A percentile compares a stretch with the other conserved stretches of the same genome.
These are phyloP conservation scores for Stegodyphus dumicola DNA, from an alignment of 1,140 invertebrate species.

Conservation along the genomic window DNA sequence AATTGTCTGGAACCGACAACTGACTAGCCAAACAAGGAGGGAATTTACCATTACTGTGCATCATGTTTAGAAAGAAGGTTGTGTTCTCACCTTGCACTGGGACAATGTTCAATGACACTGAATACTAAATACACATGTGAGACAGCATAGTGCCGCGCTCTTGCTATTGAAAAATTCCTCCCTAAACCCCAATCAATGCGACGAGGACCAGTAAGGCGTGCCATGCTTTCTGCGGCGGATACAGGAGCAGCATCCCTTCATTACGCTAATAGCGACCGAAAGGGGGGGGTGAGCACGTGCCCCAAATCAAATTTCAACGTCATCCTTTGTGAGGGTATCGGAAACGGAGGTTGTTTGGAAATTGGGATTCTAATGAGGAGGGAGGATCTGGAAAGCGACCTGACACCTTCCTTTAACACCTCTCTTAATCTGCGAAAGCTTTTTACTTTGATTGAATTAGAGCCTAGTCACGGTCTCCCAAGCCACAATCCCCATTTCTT, in stretches of 20 bases:
- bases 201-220: too few species aligned
- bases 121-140: too few species aligned
- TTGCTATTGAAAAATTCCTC: too few species aligned
- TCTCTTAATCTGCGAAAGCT: conserved; percentile 36
- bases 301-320: conserved; percentile 56
- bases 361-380: conserved; percentile 51
- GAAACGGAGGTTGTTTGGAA: conserved; percentile 45
- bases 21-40: too few species aligned
- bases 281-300: conserved; percentile 4
- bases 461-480: not conserved
- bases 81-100: too few species aligned
- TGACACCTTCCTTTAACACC: conserved; percentile 50
- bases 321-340: conserved; percentile 31
- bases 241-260: not conserved
- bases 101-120: too few species aligned
- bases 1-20: too few species aligned
- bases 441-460: conserved; percentile 57
- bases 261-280: conserved; percentile 19
- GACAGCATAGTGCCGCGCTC: too few species aligned
- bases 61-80: too few species aligned
- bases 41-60: too few species aligned
- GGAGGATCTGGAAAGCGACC: conserved; percentile 37
- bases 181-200: too few species aligned
- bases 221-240: too few species aligned
- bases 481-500: not conserved